phyloP scores from a whole-genome alignment of 2,113 vertebrate genomes.

The Rallus limicola region DNA sequence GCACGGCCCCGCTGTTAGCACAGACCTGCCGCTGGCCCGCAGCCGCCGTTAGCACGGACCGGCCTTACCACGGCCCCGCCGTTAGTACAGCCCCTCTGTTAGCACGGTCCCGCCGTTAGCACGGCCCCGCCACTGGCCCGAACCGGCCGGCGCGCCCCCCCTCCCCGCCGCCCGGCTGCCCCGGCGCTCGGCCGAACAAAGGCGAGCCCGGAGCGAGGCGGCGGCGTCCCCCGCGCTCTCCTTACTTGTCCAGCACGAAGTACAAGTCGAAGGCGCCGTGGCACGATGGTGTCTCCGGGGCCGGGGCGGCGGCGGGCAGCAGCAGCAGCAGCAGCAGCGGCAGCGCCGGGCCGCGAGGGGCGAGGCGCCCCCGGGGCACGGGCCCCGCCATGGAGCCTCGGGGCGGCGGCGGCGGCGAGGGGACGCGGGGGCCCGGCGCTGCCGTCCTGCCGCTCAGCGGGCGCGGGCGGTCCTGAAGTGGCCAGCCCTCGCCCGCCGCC shows the following conservation, averaged over 20 bases:
- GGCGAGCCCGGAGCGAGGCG: not conserved
- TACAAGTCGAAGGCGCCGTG: conserved; percentile 89
- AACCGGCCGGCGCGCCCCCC: not conserved
- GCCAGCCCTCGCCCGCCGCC: not conserved
- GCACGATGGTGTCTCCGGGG: conserved; percentile 80
- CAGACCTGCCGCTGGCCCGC: too few relatives aligned
- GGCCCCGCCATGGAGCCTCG: not conserved
- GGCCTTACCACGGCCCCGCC: too few relatives aligned
- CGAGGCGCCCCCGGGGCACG: not conserved
- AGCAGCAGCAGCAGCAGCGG: conserved; percentile 2
- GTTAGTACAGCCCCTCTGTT: too few relatives aligned
- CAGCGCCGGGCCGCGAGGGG: not conserved
- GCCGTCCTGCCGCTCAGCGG: not conserved
- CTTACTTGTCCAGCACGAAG: conserved; percentile 93
- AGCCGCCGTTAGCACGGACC: not conserved
- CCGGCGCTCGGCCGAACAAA: not conserved
- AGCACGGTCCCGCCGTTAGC: too few relatives aligned
- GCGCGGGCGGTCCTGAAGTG: not conserved
- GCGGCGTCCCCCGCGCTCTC: not conserved
- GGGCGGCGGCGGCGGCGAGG: not conserved
- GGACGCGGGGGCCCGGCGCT: not conserved
- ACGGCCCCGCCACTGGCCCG: too few relatives aligned
- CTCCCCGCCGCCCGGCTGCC: not conserved
- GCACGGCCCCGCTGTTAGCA: too few relatives aligned
- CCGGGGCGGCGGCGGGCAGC: not conserved